These are phyloP conservation scores for Ophiothrix spiculata DNA, from an alignment of 35 echinoderm and acorn worm genomes.

Conservation along the genomic window DNA sequence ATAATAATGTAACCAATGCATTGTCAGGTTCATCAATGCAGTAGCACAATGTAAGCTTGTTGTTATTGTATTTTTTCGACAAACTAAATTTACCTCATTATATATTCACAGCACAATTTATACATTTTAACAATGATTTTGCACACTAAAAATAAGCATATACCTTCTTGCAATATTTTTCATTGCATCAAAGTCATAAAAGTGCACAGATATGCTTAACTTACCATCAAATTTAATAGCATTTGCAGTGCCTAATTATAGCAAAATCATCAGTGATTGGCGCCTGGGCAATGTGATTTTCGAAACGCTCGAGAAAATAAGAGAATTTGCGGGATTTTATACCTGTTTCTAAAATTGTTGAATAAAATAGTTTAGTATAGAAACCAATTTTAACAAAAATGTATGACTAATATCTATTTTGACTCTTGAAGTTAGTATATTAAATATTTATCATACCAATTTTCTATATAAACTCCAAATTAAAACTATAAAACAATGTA, in stretches of 20 bases:
- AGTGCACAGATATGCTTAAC: not conserved
- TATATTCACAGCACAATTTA: not conserved
- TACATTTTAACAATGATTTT: not conserved
- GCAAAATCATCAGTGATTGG: not conserved
- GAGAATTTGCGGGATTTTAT: not conserved
- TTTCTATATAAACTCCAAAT: no score
- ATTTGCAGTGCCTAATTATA: not conserved
- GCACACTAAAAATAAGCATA: not conserved
- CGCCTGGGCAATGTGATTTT: not conserved
- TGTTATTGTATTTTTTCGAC: not conserved
- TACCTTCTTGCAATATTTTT: not conserved
- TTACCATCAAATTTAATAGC: not conserved
- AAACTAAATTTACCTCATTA: not conserved
- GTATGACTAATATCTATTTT: no score
- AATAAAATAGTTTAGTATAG: no score
- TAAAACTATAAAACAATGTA: no score
- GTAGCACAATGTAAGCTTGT: not conserved
- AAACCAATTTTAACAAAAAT: no score
- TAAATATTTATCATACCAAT: no score
- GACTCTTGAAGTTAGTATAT: no score
- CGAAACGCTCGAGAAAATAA: not conserved
- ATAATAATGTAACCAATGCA: no score
- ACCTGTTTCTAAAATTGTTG: not conserved
- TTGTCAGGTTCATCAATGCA: no score
- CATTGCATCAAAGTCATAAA: not conserved